Conservation (phyloP, 1,140 invertebrate species). For the Drosophila burlai region DNA sequence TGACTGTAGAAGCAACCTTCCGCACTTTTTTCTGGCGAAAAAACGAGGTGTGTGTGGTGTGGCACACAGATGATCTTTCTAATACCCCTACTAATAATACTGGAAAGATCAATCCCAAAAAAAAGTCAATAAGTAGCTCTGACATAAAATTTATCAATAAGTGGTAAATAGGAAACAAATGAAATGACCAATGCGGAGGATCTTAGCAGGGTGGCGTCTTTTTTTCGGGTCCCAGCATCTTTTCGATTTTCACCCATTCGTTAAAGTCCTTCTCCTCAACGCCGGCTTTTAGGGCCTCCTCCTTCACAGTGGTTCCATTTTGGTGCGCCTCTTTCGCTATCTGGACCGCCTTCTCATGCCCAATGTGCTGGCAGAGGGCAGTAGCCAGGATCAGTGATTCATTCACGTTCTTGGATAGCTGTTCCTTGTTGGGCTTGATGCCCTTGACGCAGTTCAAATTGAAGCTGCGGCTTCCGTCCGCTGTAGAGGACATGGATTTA, state of each 20-base stretch:
- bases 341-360: conserved; percentile 97
- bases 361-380: conserved; percentile 98
- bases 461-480: conserved; percentile 93
- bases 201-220: conserved; percentile 86
- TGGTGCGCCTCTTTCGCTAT: conserved; percentile 99
- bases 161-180: neutral
- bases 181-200: neutral
- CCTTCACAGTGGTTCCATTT: conserved; percentile 95
- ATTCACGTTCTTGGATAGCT: conserved; percentile 93
- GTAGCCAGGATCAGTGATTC: conserved; percentile 99
- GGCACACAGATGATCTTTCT: neutral
- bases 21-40: no score
- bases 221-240: conserved; percentile 94
- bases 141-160: conserved; percentile 25
- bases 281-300: conserved; percentile 95
- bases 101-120: neutral
- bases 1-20: no score
- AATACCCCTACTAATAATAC: neutral
- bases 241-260: conserved; percentile 95
- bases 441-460: conserved; percentile 96
- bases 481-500: conserved; percentile 29
- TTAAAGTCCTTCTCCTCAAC: conserved; percentile 95
- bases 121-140: neutral
- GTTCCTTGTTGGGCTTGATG: conserved; percentile 93
- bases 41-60: no score